Base-by-base conservation (phyloP, 2,888 invertebrate genomes). In the Luffia ferchaultella region DNA sequence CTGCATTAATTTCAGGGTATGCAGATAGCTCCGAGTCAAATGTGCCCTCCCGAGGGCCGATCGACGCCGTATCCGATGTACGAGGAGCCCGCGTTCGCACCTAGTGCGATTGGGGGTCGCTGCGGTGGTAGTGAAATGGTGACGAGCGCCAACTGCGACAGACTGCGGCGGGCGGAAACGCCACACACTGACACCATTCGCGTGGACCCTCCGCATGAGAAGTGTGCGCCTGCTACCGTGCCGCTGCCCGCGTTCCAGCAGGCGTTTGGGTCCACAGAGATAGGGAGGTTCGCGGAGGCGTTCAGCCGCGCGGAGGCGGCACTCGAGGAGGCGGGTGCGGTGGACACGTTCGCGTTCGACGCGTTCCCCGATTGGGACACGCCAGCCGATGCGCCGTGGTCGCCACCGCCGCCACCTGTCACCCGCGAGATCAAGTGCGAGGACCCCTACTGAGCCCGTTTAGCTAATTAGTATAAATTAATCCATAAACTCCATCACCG, bases 231-330 rank as follows among this genome's bases (percentile, higher is more conserved):
- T 3, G 30, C 30, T 1, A 65, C 80, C n/a, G 82, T 87, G 50
- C 91, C 92, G 3, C 70, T 93, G 53, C 93, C 93, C 3, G 93
- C 92, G 45, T 93, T 93, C 66, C 92, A 93, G 67, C 93, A 93
- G 75, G 93, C 93, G 1, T 93, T 93, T 67, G 93, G 93, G 19
- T 92, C 93, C 20, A 93, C 93, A 18, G 93, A 93, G 74, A 91
- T 93, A 57, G 93, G 93, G n/a, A 88, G 92, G 56, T 93, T 93
- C 61, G 90, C 91, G 3, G 91, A 91, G 63, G 89, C 88, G 49
- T 91, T 90, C 67, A 87, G 86, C 53, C 86, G 86, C 55, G 80
- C 87, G 55, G 86, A 87, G 60, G 76, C 79, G 20, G 84, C 80
- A 17, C 71, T 74, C 42, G 82, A 79, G 17, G 71, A 72, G 2